Evolutionary conservation across 2,797 vertebrate species (phyloP).

Genomic region (Phoebastria nigripes): DNA sequence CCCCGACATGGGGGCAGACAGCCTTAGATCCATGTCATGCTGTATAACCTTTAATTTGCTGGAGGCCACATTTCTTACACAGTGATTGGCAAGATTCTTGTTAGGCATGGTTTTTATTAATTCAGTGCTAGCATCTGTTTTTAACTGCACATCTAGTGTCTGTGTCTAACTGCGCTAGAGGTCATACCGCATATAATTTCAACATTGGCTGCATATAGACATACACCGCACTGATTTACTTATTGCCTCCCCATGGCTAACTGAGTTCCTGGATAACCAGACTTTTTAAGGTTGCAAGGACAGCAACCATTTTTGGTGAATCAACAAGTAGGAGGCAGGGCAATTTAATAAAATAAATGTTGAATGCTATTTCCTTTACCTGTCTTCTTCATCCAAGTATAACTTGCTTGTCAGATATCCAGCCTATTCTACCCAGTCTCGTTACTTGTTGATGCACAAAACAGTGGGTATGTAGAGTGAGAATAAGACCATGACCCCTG

Average conservation of each 20-base stretch:
- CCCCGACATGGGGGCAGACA: background rate
- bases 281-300: background rate
- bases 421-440: background rate
- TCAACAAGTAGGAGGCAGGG: background rate
- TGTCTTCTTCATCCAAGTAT: background rate
- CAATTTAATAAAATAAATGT: background rate
- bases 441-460: background rate
- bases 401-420: background rate
- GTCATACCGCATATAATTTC: background rate
- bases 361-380: background rate
- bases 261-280: background rate
- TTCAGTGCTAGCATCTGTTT: background rate
- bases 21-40: background rate
- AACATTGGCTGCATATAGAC: background rate
- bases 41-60: background rate
- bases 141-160: background rate
- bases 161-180: background rate
- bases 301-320: background rate
- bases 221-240: background rate
- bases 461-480: background rate
- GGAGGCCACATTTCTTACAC: background rate
- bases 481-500: background rate
- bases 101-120: conserved; percentile 10
- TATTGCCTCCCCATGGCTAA: background rate
- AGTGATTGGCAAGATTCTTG: background rate